Evolutionary conservation across 2,113 vertebrate genomes (phyloP).

Genomic region (Xenopus laevis): DNA sequence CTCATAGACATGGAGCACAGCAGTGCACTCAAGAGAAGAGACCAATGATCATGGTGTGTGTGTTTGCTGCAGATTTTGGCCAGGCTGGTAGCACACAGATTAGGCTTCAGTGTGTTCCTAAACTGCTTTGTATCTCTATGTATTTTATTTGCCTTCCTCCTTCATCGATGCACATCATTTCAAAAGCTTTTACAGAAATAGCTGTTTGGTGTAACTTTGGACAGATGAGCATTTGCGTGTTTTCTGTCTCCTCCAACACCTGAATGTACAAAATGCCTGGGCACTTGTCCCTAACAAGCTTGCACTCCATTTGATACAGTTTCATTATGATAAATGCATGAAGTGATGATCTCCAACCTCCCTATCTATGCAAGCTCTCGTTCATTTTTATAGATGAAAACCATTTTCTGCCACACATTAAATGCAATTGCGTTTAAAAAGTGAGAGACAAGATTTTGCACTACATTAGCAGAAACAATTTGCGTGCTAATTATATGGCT

Average conservation of each 20-base stretch:
- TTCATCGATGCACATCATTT: too few relatives aligned
- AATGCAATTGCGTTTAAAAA: slow-evolving; percentile 34
- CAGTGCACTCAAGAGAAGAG: too few relatives aligned
- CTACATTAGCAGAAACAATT: slow-evolving; percentile 40
- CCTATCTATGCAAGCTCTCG: slow-evolving; percentile 15
- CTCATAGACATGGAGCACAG: too few relatives aligned
- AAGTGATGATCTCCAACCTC: slow-evolving; percentile 19
- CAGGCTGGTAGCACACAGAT: too few relatives aligned
- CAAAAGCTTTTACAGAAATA: neutral
- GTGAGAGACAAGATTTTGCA: slow-evolving; percentile 33
- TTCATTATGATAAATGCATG: slow-evolving; percentile 33
- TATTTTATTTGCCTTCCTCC: too few relatives aligned
- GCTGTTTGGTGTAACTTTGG: neutral
- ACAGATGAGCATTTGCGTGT: neutral
- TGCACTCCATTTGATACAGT: slow-evolving; percentile 25
- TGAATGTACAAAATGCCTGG: slow-evolving; percentile 9
- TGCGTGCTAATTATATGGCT: slow-evolving; percentile 36
- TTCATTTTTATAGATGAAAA: slow-evolving; percentile 40
- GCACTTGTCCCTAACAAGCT: slow-evolving; percentile 11
- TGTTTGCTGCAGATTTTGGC: too few relatives aligned
- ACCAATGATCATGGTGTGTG: too few relatives aligned
- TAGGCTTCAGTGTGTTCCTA: too few relatives aligned
- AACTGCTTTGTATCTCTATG: too few relatives aligned
- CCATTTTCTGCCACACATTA: slow-evolving; percentile 35
- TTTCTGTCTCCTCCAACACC: neutral